phyloP scores from a whole-genome alignment of 2,797 vertebrate species.

The Spatula versicolor region DNA sequence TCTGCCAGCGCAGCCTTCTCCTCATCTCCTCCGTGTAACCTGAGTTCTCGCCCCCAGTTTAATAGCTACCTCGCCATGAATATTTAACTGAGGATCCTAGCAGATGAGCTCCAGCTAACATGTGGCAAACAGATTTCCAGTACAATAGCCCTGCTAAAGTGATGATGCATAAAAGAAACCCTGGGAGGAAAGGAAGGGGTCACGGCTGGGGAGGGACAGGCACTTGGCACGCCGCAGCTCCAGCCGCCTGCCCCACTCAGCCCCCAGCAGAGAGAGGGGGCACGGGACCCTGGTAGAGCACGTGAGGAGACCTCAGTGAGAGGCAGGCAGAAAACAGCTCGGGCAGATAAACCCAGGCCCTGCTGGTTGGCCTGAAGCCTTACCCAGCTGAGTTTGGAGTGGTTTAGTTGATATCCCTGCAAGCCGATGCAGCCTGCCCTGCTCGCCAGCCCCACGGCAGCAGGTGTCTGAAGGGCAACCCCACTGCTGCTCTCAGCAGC shows the following conservation, averaged over 20 bases:
- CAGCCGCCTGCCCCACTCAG: neutral
- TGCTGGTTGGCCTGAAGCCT: neutral
- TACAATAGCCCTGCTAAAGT: conserved; percentile 45
- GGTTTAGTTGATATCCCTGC: neutral
- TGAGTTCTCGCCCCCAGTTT: conserved; percentile 19
- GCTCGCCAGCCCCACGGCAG: neutral
- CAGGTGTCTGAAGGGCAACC: neutral
- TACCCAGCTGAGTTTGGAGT: neutral
- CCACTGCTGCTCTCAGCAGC: neutral
- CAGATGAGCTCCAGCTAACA: conserved; percentile 61
- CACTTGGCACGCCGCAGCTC: neutral
- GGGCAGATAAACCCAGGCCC: neutral
- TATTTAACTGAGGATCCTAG: conserved; percentile 69
- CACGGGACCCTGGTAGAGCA: neutral
- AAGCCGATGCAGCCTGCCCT: neutral
- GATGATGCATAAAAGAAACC: conserved; percentile 1
- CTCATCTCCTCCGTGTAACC: conserved; percentile 59
- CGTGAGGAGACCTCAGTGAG: neutral
- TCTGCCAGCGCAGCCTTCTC: neutral
- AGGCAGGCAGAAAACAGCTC: neutral
- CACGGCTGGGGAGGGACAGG: neutral
- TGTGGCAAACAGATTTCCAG: conserved; percentile 75
- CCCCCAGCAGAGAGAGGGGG: neutral
- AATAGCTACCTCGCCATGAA: conserved; percentile 64
- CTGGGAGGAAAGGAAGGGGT: neutral